Evolutionary conservation across 2,888 invertebrate species (phyloP), one percentile per base, ranked within the genome.

Genomic region (Operophtera brumata): DNA sequence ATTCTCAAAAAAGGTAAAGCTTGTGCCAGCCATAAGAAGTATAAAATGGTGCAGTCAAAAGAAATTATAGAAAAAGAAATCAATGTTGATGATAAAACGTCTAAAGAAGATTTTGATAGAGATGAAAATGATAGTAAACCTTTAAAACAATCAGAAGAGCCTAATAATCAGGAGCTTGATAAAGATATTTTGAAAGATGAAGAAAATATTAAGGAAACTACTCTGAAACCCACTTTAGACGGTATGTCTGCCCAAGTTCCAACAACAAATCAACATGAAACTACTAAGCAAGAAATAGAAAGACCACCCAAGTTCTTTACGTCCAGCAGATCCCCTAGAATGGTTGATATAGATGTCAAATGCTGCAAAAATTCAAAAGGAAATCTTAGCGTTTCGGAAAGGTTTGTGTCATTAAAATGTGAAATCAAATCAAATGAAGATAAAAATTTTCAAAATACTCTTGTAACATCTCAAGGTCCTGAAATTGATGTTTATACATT

Each of bases 401-500:
- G 87, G 59, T 88, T 90, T 67, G 64, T 86, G 37, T 82, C 89
- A 2, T 73, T 84, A 73, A 90, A 90, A 67, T 73, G 77, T 45
- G 87, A 88, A 69, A 72, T 79, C 2, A 88, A 86, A 71, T 57
- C 65, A 13, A 84, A 84, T 48, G 90, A 84, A 65, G 82, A 83
- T n/a, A 89, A 82, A 73, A 71, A 56, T 70, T 39, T 70, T 40
- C 66, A 75, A 6, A 87, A 83, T 63, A 75, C 81, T 51, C 71
- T 87, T 43, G 75, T 87, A 32, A 80, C 85, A 20, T 20, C 20
- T 44, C 88, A 86, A 70, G 90, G 84, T 8, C 77, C 90, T 10
- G 90, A 90, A 35, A 82, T 88, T 51, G 90, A 90, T 59, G 90
- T 90, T 12, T 90, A 90, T 63, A 89, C 90, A 7, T 90, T 90